A percentile compares a stretch with the other conserved stretches of the same genome.
phyloP scores from a whole-genome alignment of 2,113 vertebrate genomes.

The Ptychochromis oligacanthus region DNA sequence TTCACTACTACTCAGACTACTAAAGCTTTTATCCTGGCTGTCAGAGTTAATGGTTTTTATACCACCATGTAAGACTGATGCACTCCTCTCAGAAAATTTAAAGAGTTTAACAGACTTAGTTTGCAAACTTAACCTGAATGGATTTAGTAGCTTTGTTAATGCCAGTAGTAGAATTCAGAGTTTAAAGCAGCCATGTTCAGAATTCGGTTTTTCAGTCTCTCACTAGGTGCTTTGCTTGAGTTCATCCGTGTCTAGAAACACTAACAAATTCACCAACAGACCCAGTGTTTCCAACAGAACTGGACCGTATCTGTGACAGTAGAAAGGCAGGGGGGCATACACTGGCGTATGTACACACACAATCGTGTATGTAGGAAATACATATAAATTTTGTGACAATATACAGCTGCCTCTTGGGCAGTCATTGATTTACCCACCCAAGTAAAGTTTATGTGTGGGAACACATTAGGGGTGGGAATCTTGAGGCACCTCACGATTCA shows the following conservation, averaged over 20 bases:
- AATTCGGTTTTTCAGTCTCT: background rate
- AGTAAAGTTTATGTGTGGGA: background rate
- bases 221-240: accelerated
- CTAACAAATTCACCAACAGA: background rate
- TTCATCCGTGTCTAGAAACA: background rate
- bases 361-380: background rate
- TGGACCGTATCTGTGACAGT: background rate
- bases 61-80: background rate
- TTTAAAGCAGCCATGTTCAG: background rate
- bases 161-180: background rate
- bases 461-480: no score
- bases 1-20: background rate
- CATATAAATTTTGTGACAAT: background rate
- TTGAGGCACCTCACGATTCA: no score
- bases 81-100: background rate
- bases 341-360: background rate
- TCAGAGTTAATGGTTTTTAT: background rate
- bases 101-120: background rate
- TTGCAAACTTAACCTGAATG: background rate
- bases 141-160: background rate
- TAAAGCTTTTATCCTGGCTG: background rate
- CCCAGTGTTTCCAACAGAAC: background rate
- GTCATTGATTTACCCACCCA: background rate
- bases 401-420: background rate
- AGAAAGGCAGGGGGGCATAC: background rate